Evolutionary conservation across 2,888 invertebrate species (phyloP), one percentile per base, ranked within the genome.

Genomic region (Eupithecia dodoneata): DNA sequence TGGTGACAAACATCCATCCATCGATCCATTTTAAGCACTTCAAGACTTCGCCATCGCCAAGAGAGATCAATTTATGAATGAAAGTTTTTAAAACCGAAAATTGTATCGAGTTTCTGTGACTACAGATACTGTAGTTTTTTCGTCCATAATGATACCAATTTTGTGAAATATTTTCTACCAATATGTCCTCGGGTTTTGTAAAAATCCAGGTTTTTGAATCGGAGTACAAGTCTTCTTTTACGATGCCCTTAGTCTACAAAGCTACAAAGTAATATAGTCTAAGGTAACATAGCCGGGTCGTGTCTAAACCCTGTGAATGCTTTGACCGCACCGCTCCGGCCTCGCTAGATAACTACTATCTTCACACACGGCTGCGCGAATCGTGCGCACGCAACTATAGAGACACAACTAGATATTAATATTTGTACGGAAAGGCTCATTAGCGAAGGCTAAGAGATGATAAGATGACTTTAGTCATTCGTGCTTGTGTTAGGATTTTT

Each of bases 321-420:
- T 70, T 70, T 70, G 70, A 70, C 70, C 45, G 45, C 70, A 18
- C 70, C 70, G 70, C 18, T 10, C 0, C 41, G n/a, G 44, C 63
- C 69, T 72, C 80, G 79, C 81, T 83, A 85, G 86, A 87, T 85
- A 86, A 79, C 84, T 84, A 81, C 81, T 87, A 86, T 87, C 86
- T 87, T 83, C 81, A 85, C 85, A 81, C 81, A 80, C 83, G 82
- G 82, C 75, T 82, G 84, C 84, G 83, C 81, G 81, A 82, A 81
- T 74, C 79, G 76, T 81, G 79, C 79, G 80, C 86, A 85, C 85
- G 84, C 84, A 83, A 84, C 81, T 63, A 18, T 59, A 18, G 10
- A 63, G 30, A 30, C 30, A 30, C 30, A 30, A 30, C 81, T 72
- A 75, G 67, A 76, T 73, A 76, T 71, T 75, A 72, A 76, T 72